Percentiles rank a stretch among this genome's conserved stretches.
Conservation (phyloP, 2,113 vertebrate genomes). For the Calypte anna region DNA sequence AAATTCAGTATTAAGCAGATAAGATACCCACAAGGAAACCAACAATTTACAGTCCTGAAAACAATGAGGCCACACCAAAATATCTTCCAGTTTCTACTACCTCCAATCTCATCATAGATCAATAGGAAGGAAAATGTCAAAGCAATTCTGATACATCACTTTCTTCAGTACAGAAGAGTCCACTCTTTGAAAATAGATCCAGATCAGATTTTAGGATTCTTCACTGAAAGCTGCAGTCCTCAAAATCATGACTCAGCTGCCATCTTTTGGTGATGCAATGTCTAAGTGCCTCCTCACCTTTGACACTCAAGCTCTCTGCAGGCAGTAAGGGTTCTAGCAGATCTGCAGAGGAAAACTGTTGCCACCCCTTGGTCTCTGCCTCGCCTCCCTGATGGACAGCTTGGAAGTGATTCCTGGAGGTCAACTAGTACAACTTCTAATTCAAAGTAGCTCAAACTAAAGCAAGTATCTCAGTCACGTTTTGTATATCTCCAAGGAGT, state of each 20-base stretch:
- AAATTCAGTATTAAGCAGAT: neutral
- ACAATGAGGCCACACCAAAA: neutral
- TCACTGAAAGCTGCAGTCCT: neutral
- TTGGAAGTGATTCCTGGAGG: neutral
- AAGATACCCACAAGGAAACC: neutral
- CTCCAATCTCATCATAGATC: neutral
- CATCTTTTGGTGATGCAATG: neutral
- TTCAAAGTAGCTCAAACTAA: neutral
- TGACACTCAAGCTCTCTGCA: neutral
- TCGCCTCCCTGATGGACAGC: neutral
- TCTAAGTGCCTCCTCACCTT: neutral
- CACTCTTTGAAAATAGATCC: neutral
- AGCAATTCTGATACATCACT: neutral
- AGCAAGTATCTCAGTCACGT: neutral
- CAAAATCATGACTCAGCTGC: neutral
- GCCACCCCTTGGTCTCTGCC: neutral
- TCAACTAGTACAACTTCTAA: neutral
- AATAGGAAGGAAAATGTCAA: neutral
- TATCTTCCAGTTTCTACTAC: neutral
- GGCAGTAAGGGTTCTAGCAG: neutral
- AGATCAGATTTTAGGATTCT: neutral
- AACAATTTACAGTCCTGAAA: neutral
- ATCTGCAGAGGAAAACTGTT: neutral
- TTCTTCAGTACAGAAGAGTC: neutral
- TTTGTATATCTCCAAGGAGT: neutral